phyloP scores from a whole-genome alignment of 2,113 vertebrate species.

The Apodemus speciosus region DNA sequence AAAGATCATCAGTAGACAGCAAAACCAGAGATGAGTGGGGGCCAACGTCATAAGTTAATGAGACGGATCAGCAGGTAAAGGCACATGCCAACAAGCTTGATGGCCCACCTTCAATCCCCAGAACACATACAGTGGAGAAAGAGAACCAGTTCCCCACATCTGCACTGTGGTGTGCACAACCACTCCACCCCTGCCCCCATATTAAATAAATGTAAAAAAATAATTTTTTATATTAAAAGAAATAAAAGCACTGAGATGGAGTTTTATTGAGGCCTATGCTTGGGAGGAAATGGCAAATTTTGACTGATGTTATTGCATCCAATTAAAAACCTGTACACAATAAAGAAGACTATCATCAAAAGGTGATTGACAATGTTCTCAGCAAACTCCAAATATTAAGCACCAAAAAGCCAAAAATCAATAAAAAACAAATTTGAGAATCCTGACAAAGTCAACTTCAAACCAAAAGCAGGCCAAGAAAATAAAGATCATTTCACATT shows the following conservation, averaged over 20 bases:
- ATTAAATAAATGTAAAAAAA: neutral
- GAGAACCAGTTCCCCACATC: neutral
- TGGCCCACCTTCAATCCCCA: neutral
- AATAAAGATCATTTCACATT: neutral
- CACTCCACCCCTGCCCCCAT: too few species aligned
- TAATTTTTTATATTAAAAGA: neutral
- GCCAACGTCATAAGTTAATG: too few species aligned
- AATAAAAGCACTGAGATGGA: neutral
- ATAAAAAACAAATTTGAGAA: neutral
- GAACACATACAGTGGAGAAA: neutral
- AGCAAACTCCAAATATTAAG: neutral
- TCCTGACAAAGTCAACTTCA: neutral
- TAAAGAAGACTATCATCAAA: neutral
- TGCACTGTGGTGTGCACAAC: neutral
- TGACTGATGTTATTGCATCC: too few species aligned
- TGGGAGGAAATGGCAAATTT: neutral
- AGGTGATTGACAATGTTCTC: neutral
- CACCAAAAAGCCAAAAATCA: neutral
- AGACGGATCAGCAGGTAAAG: neutral
- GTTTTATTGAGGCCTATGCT: neutral
- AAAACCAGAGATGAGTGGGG: neutral
- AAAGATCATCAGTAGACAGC: neutral
- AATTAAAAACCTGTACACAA: neutral
- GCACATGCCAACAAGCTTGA: neutral
- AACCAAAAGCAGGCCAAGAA: neutral